Evolutionary conservation across 1,140 invertebrate genomes (phyloP), one percentile per base, ranked within the genome.

Genomic region (Oppia nitens): DNA sequence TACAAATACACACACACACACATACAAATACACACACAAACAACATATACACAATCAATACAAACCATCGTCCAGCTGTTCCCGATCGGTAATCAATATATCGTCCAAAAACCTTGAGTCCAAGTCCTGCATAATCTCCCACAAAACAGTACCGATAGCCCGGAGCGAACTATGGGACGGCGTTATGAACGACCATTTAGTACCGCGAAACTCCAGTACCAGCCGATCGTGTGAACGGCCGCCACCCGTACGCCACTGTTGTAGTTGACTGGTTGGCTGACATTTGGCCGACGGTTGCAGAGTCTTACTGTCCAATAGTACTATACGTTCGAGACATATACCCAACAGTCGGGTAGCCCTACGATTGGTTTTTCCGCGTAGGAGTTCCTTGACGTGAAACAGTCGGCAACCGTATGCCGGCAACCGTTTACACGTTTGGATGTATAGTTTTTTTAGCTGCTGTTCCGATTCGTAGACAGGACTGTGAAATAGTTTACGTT

Each of bases 361-460:
- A 17, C 70, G 68, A 53, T 62, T 32, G 9, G 79, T 79, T 62
- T 79, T 77, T 56, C 77, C 77, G 51, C 79, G 67, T 0, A 81
- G 70, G 2, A 83, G 68, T 66, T 83, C 81, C 67, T 83, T 82
- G 6, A 83, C 82, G 63, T 79, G 75, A 64, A 80, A 82, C 3
- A 83, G 71, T 62, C 79, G 76, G 68, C 80, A 83, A 9, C 79
- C 77, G 68, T 77, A 81, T 3, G 78, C 75, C 2, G 81, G 80
- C 45, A 83, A 69, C 52, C 80, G 74, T 62, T 78, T 77, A 65
- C 79, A 80, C 57, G 78, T 81, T 64, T 81, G 79, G 29, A 81
- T 75, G 68, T 83, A 83, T 24, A 82, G 70, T 60, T 80, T 79
- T 67, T 83, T 83, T 63, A 83, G 69, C 60, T 80, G 79, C 6